Percentiles rank a stretch among this genome's conserved stretches.
Evolutionary conservation across 2,113 vertebrate species (phyloP).

Genomic region (Amia ocellicauda): DNA sequence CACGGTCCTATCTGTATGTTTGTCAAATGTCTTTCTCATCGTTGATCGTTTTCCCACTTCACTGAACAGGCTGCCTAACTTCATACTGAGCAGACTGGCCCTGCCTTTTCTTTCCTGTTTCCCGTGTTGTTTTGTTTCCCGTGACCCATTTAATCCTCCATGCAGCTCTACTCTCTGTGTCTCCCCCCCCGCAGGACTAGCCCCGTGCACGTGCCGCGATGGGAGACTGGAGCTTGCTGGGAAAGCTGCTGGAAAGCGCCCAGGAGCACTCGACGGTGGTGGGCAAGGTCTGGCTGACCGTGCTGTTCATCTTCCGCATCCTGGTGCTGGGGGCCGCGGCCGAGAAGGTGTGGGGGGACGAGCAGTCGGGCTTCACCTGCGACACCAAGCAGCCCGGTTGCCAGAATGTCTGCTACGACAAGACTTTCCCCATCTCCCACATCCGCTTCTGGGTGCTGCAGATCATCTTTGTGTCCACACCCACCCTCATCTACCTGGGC

Average conservation of each 20-base stretch:
- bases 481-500: conserved; percentile 81
- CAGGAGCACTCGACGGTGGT: conserved; percentile 86
- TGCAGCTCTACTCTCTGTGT: no score
- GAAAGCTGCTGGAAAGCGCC: conserved; percentile 77
- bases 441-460: conserved; percentile 90
- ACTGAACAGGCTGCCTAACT: no score
- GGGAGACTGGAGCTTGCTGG: conserved; percentile 81
- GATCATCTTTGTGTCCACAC: conserved; percentile 86
- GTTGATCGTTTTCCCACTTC: no score
- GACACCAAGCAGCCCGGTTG: conserved; percentile 87
- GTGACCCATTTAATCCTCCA: no score
- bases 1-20: no score
- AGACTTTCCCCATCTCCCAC: conserved; percentile 86
- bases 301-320: conserved; percentile 83
- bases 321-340: conserved; percentile 77
- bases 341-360: conserved; percentile 82
- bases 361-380: conserved; percentile 78
- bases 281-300: conserved; percentile 82
- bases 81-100: no score
- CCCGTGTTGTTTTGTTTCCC: no score
- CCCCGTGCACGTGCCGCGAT: conserved; percentile 49
- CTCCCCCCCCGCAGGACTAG: conserved; percentile 30
- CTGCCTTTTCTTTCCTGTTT: no score
- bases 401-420: conserved; percentile 83
- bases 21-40: no score